phyloP scores from a whole-genome alignment of 2,888 invertebrate species.

The Leptogaster cylindrica region DNA sequence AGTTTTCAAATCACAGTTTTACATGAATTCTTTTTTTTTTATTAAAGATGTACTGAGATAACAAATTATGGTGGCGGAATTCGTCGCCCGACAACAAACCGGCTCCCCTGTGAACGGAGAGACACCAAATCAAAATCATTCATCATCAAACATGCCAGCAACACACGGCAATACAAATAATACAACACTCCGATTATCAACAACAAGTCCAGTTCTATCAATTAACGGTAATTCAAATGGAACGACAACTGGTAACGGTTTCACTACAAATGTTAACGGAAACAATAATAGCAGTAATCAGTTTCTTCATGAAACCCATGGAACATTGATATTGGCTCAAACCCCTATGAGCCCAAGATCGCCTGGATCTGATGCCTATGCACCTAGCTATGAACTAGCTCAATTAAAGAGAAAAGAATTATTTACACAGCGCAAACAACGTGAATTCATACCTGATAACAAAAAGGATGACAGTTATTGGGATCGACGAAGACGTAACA shows the following conservation, averaged over 20 bases:
- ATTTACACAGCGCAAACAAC: slow-evolving; percentile 89
- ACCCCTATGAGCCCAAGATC: slow-evolving; percentile 59
- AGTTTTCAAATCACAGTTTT: too few species aligned
- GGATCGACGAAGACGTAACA: slow-evolving; percentile 94
- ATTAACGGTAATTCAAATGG: slow-evolving; percentile 56
- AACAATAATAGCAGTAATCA: slow-evolving; percentile 4
- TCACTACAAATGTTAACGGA: slow-evolving; percentile 48
- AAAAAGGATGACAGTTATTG: slow-evolving; percentile 98
- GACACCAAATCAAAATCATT: slow-evolving; percentile 62
- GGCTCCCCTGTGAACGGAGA: slow-evolving; percentile 74
- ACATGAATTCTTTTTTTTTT: slow-evolving; percentile 20
- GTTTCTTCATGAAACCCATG: slow-evolving; percentile 43
- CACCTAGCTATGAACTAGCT: slow-evolving; percentile 64
- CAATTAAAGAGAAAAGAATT: slow-evolving; percentile 76
- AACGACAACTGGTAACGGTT: slow-evolving; percentile 21
- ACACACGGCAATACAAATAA: slow-evolving; percentile 52
- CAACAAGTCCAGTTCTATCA: slow-evolving; percentile 63
- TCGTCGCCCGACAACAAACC: slow-evolving; percentile 78
- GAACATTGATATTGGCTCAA: slow-evolving; percentile 53
- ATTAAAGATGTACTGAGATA: slow-evolving; percentile 57
- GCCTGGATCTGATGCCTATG: slow-evolving; percentile 59
- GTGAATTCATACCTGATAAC: slow-evolving; percentile 95
- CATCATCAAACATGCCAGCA: slow-evolving; percentile 62
- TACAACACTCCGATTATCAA: slow-evolving; percentile 50
- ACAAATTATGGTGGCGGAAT: slow-evolving; percentile 87